These are phyloP conservation scores for Nyctereutes procyonoides DNA, from an alignment of 2,113 vertebrate species.

Conservation along the genomic window DNA sequence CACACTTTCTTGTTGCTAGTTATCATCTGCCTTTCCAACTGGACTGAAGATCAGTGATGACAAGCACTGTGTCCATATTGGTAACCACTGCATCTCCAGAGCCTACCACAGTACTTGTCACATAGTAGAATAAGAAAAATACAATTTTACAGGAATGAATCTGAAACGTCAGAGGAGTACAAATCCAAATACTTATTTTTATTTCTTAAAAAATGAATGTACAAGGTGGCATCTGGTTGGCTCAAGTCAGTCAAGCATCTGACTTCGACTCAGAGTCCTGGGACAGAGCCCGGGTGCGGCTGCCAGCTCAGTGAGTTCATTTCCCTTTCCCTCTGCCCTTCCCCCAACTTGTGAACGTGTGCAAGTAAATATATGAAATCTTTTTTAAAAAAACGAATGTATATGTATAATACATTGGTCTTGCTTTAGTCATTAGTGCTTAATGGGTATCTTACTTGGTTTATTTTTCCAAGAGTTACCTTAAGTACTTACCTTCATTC, in stretches of 20 bases:
- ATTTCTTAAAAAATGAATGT: constrained; percentile 11
- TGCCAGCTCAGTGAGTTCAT: neutral
- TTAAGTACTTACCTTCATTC: constrained; percentile 89
- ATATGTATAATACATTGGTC: neutral
- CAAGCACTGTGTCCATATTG: neutral
- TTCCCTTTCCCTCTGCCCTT: neutral
- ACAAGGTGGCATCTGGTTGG: neutral
- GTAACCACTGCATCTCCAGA: neutral
- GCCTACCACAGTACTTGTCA: neutral
- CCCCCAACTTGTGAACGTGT: neutral
- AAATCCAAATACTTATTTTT: constrained; percentile 39
- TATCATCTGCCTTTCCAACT: constrained; percentile 2
- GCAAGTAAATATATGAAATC: neutral
- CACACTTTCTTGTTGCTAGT: neutral
- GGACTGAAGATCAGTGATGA: neutral
- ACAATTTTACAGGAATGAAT: neutral
- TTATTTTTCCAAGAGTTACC: neutral
- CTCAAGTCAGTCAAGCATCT: neutral
- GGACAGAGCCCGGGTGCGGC: neutral
- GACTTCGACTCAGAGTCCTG: neutral
- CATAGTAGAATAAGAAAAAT: constrained; percentile 10
- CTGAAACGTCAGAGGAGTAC: neutral
- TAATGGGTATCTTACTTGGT: neutral
- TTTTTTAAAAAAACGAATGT: neutral
- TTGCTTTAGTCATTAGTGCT: constrained; percentile 22